Percentiles rank a stretch among this genome's conserved stretches.
phyloP scores from a whole-genome alignment of 2,113 vertebrate genomes.

The Gopherus evgoodei region DNA sequence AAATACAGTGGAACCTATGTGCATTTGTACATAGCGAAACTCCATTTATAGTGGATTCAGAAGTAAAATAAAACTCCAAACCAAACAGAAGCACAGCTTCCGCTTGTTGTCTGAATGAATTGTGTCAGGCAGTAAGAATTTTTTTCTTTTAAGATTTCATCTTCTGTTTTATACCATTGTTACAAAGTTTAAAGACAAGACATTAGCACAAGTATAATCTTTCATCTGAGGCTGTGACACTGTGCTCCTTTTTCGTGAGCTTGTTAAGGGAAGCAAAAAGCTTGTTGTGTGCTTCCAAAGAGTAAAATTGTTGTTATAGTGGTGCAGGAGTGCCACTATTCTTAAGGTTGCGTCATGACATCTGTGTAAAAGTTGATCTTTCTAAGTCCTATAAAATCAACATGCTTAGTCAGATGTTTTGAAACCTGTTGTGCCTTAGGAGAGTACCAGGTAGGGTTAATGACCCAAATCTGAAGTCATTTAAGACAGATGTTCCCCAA shows the following conservation, averaged over 20 bases:
- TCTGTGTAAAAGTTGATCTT: too few species aligned
- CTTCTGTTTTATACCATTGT: not conserved
- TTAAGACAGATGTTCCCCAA: not conserved
- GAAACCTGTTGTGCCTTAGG: not conserved
- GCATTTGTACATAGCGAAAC: not conserved
- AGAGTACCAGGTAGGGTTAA: not conserved
- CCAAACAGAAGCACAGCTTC: not conserved
- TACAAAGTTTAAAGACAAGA: not conserved
- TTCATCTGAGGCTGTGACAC: not conserved
- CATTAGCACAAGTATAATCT: not conserved
- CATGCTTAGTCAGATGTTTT: not conserved
- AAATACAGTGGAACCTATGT: not conserved
- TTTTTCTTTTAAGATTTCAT: constrained; percentile 6
- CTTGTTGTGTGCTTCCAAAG: not conserved
- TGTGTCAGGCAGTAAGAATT: not conserved
- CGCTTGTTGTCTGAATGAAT: not conserved
- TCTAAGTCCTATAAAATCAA: not conserved
- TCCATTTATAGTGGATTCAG: not conserved
- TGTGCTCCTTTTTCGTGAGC: not conserved
- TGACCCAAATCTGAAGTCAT: not conserved
- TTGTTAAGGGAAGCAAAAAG: not conserved
- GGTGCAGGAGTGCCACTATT: not conserved
- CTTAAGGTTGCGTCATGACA: too few species aligned
- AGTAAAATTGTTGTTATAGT: not conserved
- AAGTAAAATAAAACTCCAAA: not conserved